Conservation (phyloP, 53 echinoderm and acorn worm species). For the Henricia sp. region DNA sequence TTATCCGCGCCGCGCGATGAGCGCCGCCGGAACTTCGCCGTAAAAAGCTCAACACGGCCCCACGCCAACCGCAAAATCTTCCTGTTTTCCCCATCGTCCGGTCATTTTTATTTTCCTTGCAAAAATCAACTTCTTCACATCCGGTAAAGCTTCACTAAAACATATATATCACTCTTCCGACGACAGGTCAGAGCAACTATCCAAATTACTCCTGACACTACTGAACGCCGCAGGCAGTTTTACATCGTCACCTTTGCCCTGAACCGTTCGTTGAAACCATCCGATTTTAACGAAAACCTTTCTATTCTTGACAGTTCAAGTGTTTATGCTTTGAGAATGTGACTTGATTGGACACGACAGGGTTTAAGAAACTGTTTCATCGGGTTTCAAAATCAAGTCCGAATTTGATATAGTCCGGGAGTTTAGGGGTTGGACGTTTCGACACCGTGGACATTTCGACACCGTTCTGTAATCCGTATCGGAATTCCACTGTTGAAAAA, state of each 20-base stretch:
- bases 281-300: neutral
- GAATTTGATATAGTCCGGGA: constrained; percentile 1
- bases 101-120: neutral
- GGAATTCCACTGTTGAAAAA: constrained; percentile 15
- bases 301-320: constrained; percentile 16
- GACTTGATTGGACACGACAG: constrained; percentile 35
- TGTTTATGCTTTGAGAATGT: neutral
- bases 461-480: constrained; percentile 14
- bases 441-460: no score
- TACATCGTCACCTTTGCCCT: neutral
- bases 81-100: constrained; percentile 21
- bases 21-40: constrained; percentile 23
- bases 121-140: constrained; percentile 36
- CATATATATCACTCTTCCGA: constrained; percentile 26
- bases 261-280: constrained; percentile 1
- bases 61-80: constrained; percentile 55
- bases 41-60: neutral
- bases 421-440: neutral
- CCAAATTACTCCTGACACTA: constrained; percentile 43
- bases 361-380: constrained; percentile 30
- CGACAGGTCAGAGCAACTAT: constrained; percentile 36
- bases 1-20: constrained; percentile 24
- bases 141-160: constrained; percentile 30
- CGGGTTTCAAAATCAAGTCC: constrained; percentile 25
- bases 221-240: constrained; percentile 19